Evolutionary conservation across 2,113 vertebrate genomes (phyloP).

Genomic region (Willisornis vidua): DNA sequence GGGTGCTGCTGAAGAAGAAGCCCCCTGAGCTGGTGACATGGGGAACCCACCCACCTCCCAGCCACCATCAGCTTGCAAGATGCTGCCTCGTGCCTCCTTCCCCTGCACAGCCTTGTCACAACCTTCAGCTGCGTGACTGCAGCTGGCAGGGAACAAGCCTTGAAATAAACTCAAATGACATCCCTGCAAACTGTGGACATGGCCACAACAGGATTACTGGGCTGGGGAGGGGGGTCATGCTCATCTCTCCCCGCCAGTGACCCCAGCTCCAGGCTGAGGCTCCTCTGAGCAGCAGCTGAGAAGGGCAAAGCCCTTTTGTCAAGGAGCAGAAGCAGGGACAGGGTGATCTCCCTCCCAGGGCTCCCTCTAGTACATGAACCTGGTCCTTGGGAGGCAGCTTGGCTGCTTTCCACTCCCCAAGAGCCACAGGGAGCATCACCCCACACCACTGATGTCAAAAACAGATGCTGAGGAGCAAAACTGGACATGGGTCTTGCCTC

Average conservation of each 20-base stretch:
- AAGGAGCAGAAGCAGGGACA: not conserved
- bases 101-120: slow-evolving; percentile 7
- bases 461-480: not conserved
- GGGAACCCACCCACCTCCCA: not conserved
- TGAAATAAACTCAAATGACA: slow-evolving; percentile 35
- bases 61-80: not conserved
- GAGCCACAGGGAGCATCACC: not conserved
- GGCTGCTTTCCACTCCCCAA: not conserved
- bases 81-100: not conserved
- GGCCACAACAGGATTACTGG: slow-evolving; percentile 5
- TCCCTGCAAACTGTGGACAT: not conserved
- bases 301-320: not conserved
- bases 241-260: not conserved
- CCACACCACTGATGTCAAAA: fast-evolving
- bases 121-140: slow-evolving; percentile 31
- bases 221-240: not conserved
- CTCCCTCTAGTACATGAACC: not conserved
- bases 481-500: not conserved
- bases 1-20: not conserved
- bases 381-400: not conserved
- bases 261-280: not conserved
- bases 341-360: not conserved
- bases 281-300: not conserved
- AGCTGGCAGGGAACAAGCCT: slow-evolving; percentile 32
- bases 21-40: fast-evolving